Evolutionary conservation across 2,797 vertebrate genomes (phyloP), one percentile per base, ranked within the genome.

Genomic region (Picus viridis): DNA sequence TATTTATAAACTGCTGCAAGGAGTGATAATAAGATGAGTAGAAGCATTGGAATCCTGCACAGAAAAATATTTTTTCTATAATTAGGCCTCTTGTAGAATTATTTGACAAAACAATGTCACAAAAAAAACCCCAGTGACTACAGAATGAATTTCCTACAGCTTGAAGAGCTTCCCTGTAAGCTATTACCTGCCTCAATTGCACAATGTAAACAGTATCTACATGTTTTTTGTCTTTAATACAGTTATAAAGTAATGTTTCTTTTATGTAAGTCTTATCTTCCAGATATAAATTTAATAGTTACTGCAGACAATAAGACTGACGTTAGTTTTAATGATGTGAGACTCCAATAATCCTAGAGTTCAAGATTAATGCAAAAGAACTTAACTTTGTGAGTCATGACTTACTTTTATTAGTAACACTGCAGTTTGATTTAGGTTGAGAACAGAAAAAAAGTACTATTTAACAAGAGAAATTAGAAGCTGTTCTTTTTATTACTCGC

Each of bases 291-390:
- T 90, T 92, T 95, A 88, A 88, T 81, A 83, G 70, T 59, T 88
- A 68, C 76, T 69, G 61, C 75, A 89, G 71, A 89, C 84, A 92
- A 71, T 77, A 75, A 61, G 8, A 19, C 43, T 91, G 88, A 53
- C 26, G 56, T 93, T 93, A 89, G 39, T 87, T 89, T 93, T 96
- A 95, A 94, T 88, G 94, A 83, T 89, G 71, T 93, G 90, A 93
- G 59, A 94, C 79, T 94, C 91, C 78, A 88, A 88, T 94, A 95
- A 89, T 95, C 84, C 45, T 95, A 85, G 86, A 87, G 83, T 91
- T 93, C 91, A 92, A 95, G 86, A 95, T 95, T 94, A 92, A 96
- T 93, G 86, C 86, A 82, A 94, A 92, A 92, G 54, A 94, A 92
- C 84, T 93, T 93, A 89, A 90, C 76, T 95, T 94, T 92, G 86